Base-by-base conservation (phyloP, 2,113 vertebrate genomes). In the Eudyptes chrysolophus region DNA sequence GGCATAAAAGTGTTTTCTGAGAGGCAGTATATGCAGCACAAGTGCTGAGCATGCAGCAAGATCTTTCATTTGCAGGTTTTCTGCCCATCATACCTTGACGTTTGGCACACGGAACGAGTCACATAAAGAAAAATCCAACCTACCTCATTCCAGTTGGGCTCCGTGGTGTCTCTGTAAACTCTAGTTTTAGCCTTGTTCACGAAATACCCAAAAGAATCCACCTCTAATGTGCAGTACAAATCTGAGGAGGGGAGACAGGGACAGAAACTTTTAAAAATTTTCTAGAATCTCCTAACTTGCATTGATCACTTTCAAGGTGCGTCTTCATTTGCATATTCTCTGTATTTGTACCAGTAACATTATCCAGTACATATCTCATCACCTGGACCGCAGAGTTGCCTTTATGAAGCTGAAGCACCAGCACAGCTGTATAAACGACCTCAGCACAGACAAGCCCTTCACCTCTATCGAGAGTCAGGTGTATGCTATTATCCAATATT, bases 131-230 rank as follows among this genome's bases (percentile, higher is more conserved):
- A 51, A 24, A 26, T 21, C 42, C 66, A 60, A 71, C 98, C 97
- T 69, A 99, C 99, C 99, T 99, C 99, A 0, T 99, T 99, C 99
- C 99, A 99, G 98, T 98, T 99, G 66, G 99, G 99, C 94, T 99
- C 99, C 0, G 98, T 98, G 0, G 99, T 99, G 97, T 99, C 99
- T 95, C 99, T 98, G 98, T 99, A 99, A 76, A 99, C 99, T 2
- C 99, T 98, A 0, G 99, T 99, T 97, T 99, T 99, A 46, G 99
- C 99, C 98, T 99, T 99, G 98, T 99, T 99, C 97, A 99, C 99
- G 40, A 99, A 99, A 97, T 99, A 99, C 21, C 99, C 99, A 13
- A 99, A 99, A 57, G 99, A 99, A 94, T 99, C 99, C 96, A 99
- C 99, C 96, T 99, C 99, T 83, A 99, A 98, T 0, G 99, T 99